Conservation (phyloP, 2,888 invertebrate species). For the Parapristionchus giblindavisi region DNA sequence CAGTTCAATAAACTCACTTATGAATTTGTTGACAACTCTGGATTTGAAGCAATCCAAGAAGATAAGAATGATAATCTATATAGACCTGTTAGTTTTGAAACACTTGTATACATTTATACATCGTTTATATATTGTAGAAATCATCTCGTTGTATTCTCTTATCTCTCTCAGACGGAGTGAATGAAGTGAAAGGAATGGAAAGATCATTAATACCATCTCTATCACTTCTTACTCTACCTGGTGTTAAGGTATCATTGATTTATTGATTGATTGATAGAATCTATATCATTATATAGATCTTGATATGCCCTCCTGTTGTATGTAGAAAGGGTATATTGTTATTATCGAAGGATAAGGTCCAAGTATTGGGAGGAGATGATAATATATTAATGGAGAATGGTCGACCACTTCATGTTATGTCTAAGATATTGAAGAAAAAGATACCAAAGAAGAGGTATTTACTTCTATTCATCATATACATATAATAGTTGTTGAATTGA, state of each 20-base stretch:
- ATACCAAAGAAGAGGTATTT: conserved; percentile 20
- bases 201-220: conserved; percentile 13
- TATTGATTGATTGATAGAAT: neutral
- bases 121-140: conserved; percentile 8
- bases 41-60: conserved; percentile 40
- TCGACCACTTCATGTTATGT: conserved; percentile 26
- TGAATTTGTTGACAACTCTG: conserved; percentile 41
- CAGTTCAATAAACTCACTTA: conserved; percentile 39
- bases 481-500: neutral
- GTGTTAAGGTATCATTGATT: conserved; percentile 14
- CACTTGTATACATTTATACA: neutral
- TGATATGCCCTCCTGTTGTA: conserved; percentile 23
- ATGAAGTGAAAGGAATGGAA: conserved; percentile 27
- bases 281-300: neutral
- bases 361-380: conserved; percentile 35
- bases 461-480: neutral
- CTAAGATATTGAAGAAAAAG: neutral
- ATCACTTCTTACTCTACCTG: conserved; percentile 29
- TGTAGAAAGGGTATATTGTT: conserved; percentile 28
- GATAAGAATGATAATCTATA: conserved; percentile 33
- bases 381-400: conserved; percentile 22
- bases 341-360: neutral
- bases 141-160: conserved; percentile 34
- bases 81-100: conserved; percentile 4
- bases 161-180: conserved; percentile 23